phyloP scores from a whole-genome alignment of 2,113 vertebrate genomes.

The Microtus oregoni region DNA sequence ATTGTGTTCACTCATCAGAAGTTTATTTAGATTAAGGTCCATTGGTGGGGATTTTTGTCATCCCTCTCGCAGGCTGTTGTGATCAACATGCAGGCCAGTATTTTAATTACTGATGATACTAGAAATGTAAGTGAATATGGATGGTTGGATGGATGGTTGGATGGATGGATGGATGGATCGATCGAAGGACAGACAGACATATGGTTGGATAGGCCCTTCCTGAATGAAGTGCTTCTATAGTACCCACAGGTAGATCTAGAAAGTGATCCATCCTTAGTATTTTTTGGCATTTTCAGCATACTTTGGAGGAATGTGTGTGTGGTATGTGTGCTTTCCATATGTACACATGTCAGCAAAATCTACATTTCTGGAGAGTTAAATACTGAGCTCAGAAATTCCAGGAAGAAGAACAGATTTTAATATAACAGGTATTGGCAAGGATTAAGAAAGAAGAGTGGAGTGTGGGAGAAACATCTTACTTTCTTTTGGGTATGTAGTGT shows the following conservation, averaged over 20 bases:
- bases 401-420: background rate
- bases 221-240: background rate
- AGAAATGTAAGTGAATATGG: background rate
- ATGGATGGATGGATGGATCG: background rate
- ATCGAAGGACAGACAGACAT: too few species aligned
- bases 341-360: background rate
- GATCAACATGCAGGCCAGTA: background rate
- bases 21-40: background rate
- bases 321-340: background rate
- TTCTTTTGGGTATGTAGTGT: background rate
- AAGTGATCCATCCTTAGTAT: background rate
- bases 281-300: constrained; percentile 26
- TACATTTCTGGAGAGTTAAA: constrained; percentile 7
- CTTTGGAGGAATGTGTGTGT: background rate
- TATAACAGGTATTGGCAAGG: background rate
- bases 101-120: background rate
- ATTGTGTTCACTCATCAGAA: background rate
- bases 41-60: background rate
- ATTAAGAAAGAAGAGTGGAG: background rate
- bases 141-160: background rate
- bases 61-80: background rate
- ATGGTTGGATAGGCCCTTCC: background rate
- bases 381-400: background rate
- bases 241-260: background rate
- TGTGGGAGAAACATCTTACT: background rate